phyloP scores from a whole-genome alignment of 2,797 vertebrate genomes.

The Microctenopoma steveboyesi region DNA sequence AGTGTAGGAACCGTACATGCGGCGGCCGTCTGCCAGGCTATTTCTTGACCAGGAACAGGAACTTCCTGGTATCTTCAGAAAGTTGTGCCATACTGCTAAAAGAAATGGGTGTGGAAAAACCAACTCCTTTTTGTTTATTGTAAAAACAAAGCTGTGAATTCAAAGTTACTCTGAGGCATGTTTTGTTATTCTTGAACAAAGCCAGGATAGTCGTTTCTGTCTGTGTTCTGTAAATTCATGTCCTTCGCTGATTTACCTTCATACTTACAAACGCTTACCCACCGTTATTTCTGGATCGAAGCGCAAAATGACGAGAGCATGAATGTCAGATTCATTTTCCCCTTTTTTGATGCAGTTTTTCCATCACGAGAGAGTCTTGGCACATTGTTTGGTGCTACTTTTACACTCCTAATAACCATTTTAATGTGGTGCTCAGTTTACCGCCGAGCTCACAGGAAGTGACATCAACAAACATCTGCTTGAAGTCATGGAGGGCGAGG shows the following conservation, averaged over 20 bases:
- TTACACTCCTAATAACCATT: background rate
- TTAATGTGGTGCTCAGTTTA: background rate
- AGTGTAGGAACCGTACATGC: no score
- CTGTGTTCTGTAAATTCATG: no score
- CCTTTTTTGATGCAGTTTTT: background rate
- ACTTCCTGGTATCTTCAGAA: background rate
- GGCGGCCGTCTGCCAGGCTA: background rate
- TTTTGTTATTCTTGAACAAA: no score
- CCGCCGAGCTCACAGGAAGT: constrained; percentile 7
- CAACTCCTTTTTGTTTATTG: no score
- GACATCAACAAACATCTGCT: background rate
- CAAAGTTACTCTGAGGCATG: no score
- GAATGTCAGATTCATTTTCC: background rate
- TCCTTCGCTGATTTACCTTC: background rate
- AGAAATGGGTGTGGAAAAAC: background rate
- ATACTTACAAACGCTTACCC: background rate
- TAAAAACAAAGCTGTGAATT: no score
- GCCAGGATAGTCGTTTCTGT: no score
- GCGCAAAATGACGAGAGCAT: background rate
- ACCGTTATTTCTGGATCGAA: background rate
- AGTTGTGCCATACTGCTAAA: no score
- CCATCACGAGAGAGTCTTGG: background rate
- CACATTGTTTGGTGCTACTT: background rate
- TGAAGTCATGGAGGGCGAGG: background rate
- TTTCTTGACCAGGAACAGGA: background rate